Evolutionary conservation across 2,113 vertebrate genomes (phyloP), one percentile per base, ranked within the genome.

Genomic region (Ornithorhynchus anatinus): DNA sequence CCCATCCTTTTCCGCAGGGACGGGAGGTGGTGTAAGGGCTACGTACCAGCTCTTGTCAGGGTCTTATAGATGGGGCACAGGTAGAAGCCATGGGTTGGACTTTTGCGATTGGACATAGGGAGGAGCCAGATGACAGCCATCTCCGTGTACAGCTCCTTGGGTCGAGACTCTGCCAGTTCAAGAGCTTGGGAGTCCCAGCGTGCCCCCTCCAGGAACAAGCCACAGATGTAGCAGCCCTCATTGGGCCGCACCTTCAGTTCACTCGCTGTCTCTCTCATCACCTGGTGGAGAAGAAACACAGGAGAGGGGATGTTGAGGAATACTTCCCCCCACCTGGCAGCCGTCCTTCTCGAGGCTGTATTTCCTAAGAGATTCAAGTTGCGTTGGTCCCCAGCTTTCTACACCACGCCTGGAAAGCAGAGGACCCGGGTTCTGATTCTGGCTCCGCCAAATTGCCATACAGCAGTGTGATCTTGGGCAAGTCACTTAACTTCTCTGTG

Each of bases 51-150:
- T 0, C 95, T 92, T 31, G 94, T 95, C 44, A 96, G 93, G 0
- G 97, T 98, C 89, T 97, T 97, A 22, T 97, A 99, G 89, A 97
- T 94, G n/a, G 95, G 96, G 72, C 97, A 97, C 37, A 96, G 6
- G 64, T 97, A 98, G 83, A 91, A 80, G 79, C 93, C 85, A 0
- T 87, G 86, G 22, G 77, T 31, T 1, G 89, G 88, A 4, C 84
- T 40, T 69, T 86, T 93, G 81, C 92, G 91, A 73, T 94, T 86
- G 38, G 93, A 39, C 4, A 85, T 79, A 0, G 96, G 97, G 29
- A 94, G 57, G 51, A 97, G 90, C 95, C 95, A 95, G 86, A 97
- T 93, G 61, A 96, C 79, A 0, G 94, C 89, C 97, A 97, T 97
- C 76, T 96, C 94, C 0, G 95, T 96, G 89, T 96, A 93, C 1